These are phyloP conservation scores for Setipinna tenuifilis DNA, from an alignment of 2,797 vertebrate genomes.

Conservation along the genomic window DNA sequence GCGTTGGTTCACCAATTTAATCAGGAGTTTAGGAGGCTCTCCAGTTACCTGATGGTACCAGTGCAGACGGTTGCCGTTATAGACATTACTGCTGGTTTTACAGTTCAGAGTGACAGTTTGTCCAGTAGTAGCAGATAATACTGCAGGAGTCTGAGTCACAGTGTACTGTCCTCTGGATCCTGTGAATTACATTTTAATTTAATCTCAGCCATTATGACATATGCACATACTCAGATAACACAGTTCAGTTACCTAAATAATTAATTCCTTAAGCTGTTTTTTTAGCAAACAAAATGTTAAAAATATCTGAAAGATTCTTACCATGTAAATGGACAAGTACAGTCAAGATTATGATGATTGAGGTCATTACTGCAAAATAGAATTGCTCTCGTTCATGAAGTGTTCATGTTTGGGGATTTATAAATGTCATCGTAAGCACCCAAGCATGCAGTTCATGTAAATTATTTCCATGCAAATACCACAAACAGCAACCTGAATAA, in stretches of 20 bases:
- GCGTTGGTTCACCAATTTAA: neutral
- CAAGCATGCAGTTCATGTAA: neutral
- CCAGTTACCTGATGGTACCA: conserved; percentile 19
- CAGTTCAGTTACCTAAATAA: neutral
- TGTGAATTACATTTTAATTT: neutral
- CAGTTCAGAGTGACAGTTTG: neutral
- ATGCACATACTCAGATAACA: neutral
- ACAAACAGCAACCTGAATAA: neutral
- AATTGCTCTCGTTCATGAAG: neutral
- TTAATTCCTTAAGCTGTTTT: neutral
- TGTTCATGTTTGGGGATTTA: neutral
- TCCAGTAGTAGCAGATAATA: neutral
- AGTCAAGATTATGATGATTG: neutral
- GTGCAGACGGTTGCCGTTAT: neutral
- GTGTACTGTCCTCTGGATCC: conserved; percentile 19
- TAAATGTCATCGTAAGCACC: neutral
- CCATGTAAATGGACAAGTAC: neutral
- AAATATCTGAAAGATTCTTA: neutral
- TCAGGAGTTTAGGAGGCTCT: neutral
- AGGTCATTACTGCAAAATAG: neutral
- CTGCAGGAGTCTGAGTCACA: neutral
- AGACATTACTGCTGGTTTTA: neutral
- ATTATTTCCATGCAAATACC: neutral
- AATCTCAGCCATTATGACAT: neutral
- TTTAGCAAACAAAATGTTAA: neutral